Evolutionary conservation across 2,797 vertebrate species (phyloP), one percentile per base, ranked within the genome.

Genomic region (Cynopterus sphinx): DNA sequence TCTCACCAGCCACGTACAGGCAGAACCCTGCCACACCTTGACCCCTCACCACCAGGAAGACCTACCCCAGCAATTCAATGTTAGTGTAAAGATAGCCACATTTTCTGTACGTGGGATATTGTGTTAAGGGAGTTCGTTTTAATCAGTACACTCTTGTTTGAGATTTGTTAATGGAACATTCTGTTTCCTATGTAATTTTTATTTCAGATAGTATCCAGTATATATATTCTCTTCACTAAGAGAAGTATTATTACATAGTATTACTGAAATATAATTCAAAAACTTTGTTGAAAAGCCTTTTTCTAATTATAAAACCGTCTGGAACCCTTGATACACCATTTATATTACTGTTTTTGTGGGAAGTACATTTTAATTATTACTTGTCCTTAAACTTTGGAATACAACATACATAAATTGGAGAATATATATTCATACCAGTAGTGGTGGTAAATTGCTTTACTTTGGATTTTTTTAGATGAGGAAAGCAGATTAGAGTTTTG

Each of bases 401-500:
- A 73, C 33, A 87, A 26, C 19, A 26, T 81, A 74, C 3, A 26
- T 31, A 87, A 78, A 73, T 78, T 84, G 33, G 43, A 87, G 55
- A 87, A 28, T 19, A n/a, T 46, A 9, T 75, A 61, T 87, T 75
- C 36, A 41, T 82, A 82, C 63, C 61, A 77, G 2, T 36, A 53
- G 19, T 75, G 33, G 13, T 79, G 24, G 31, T 85, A 61, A 85
- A 51, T 68, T 68, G 12, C 70, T 81, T 85, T 73, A 61, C 46
- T 83, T 90, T 78, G 31, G 26, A 68, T 79, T 73, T 87, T 78
- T 57, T 26, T 90, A 73, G 90, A 65, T 83, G 61, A 87, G 24
- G 70, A 90, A 75, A 59, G 15, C 31, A 90, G 22, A 13, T 87
- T 33, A 41, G 22, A 9, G 31, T 4, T 77, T 55, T 55, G 39